Evolutionary conservation across 2,113 vertebrate species (phyloP), one percentile per base, ranked within the genome.

Genomic region (Amphiprion percula): DNA sequence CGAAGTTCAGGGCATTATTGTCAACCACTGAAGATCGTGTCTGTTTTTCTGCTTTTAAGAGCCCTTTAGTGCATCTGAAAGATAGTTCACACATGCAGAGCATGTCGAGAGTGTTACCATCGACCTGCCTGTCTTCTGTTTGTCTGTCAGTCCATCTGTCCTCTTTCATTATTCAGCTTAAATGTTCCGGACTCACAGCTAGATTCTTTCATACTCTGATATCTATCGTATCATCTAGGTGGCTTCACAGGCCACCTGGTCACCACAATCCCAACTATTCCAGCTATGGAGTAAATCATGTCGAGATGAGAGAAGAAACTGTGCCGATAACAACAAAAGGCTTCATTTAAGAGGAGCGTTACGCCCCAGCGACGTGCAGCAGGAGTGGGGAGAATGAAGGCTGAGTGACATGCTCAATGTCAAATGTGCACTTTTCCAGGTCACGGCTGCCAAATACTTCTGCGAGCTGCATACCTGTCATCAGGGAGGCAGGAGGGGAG

Each of bases 401-500:
- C 16, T 66, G 73, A 82, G 58, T 77, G 72, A 84, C 80, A 79
- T 56, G 80, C 68, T 86, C 84, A 83, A 86, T 87, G 89, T 90
- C 89, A 92, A 87, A 90, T 74, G 83, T 80, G 62, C 70, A 82
- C 79, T 91, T 90, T 90, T 90, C 81, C 90, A 90, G 79, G 79
- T 83, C 75, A 58, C 15, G 55, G 79, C 47, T 88, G 86, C 86
- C 87, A 88, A 91, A 91, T 90, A 88, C 59, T 89, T 90, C 3
- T 82, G 79, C 76, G 64, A 59, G 77, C 77, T 41, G 66, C 82
- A 80, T 89, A 88, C 85, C 87, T 80, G 82, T 85, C 87, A 85
- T 79, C 74, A n/a, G 21, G 21, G 39, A 79, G 74, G 74, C 52
- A 41, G 59, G 49, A 63, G 64, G 26, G 53, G 41, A 8, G 71